Evolutionary conservation across 1,140 invertebrate species (phyloP).

Genomic region (Drosophila elegans): DNA sequence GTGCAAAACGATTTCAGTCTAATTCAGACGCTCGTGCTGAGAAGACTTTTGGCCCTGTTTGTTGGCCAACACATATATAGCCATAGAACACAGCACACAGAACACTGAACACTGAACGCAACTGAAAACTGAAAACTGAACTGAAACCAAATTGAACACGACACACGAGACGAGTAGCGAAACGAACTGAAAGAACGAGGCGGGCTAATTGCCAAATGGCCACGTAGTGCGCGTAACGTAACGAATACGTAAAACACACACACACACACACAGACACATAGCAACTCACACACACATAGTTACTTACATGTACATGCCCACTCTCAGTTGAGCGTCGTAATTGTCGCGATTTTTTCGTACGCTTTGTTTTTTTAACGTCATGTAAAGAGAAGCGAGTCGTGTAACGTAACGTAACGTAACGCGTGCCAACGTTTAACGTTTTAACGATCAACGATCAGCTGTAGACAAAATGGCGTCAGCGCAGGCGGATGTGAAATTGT

Average conservation of each 20-base stretch:
- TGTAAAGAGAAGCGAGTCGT: conserved; percentile 29
- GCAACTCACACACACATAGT: conserved; percentile 10
- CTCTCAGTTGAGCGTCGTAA: conserved; percentile 42
- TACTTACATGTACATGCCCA: conserved; percentile 39
- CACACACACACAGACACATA: conserved; percentile 19
- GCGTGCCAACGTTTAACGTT: conserved; percentile 2
- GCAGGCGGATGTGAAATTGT: conserved; percentile 45
- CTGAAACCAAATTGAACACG: conserved; percentile 3
- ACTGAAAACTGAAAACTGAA: background rate
- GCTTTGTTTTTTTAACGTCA: conserved; percentile 2
- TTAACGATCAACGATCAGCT: conserved; percentile 30
- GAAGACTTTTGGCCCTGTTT: conserved; percentile 84
- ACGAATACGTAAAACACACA: conserved; percentile 40
- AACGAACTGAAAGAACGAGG: conserved; percentile 33
- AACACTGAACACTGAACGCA: conserved; percentile 24
- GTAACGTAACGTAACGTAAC: conserved; percentile 20
- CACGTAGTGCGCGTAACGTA: conserved; percentile 71
- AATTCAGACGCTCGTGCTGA: conserved; percentile 85
- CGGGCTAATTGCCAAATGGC: conserved; percentile 44
- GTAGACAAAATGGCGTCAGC: conserved; percentile 43
- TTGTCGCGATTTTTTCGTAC: conserved; percentile 27
- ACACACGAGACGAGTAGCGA: conserved; percentile 15
- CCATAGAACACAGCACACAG: conserved; percentile 24
- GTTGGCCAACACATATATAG: conserved; percentile 40
- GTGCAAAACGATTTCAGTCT: conserved; percentile 85